These are phyloP conservation scores for Aphodius sticticus DNA, from an alignment of 2,888 invertebrate genomes.

Conservation along the genomic window DNA sequence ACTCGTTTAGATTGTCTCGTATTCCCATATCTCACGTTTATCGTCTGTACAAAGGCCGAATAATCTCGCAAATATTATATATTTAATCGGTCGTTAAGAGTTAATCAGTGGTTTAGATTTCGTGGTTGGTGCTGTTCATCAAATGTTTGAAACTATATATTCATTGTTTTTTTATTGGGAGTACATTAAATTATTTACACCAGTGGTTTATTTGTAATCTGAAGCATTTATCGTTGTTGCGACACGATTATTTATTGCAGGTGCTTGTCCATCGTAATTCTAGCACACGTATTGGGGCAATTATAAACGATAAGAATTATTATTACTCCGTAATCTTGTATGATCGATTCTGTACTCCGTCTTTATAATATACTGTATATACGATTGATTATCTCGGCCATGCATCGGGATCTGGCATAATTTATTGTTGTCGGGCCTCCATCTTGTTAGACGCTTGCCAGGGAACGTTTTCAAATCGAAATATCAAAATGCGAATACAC, in stretches of 20 bases:
- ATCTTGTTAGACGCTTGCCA: too few species aligned
- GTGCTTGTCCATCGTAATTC: slow-evolving; percentile 24
- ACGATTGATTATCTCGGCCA: slow-evolving; percentile 10
- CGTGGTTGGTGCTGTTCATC: too few species aligned
- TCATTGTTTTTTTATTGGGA: neutral
- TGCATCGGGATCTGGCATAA: neutral
- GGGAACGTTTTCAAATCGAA: too few species aligned
- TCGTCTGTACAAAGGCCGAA: too few species aligned
- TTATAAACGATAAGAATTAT: slow-evolving; percentile 18
- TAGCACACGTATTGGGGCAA: slow-evolving; percentile 22
- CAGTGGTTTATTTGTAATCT: neutral
- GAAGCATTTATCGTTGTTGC: slow-evolving; percentile 15
- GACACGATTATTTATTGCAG: slow-evolving; percentile 28
- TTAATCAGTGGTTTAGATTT: too few species aligned
- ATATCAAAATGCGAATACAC: too few species aligned
- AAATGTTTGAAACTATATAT: too few species aligned
- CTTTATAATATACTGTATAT: neutral
- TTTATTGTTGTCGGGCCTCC: neutral
- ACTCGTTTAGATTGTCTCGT: neutral
- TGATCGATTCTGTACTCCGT: neutral
- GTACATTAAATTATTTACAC: neutral
- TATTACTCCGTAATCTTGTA: slow-evolving; percentile 25
- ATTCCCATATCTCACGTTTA: neutral
- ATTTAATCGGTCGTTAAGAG: too few species aligned
- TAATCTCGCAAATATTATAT: too few species aligned